A percentile compares a stretch with the other conserved stretches of the same genome.
These are phyloP conservation scores for Salmo trutta DNA, from an alignment of 2,797 vertebrate genomes.

Conservation along the genomic window DNA sequence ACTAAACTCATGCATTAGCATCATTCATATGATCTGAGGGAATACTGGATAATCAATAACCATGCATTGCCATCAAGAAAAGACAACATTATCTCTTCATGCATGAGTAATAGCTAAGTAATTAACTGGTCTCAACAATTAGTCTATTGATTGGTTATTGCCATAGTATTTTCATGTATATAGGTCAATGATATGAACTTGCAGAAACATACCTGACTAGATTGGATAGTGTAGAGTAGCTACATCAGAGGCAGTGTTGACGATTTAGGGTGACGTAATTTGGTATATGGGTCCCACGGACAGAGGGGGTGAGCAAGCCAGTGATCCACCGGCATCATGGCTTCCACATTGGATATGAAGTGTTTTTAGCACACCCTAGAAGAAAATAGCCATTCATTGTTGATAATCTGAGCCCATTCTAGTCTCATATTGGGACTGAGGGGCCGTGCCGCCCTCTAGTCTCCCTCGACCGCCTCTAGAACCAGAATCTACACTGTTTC, in stretches of 20 bases:
- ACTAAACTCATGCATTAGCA: neutral
- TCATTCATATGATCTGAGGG: constrained; percentile 48
- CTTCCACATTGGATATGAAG: constrained; percentile 90
- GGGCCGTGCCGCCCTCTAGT: constrained; percentile 55
- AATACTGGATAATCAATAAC: too few relatives aligned
- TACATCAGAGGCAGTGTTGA: neutral
- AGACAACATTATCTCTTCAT: constrained; percentile 45
- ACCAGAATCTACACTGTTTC: constrained; percentile 46
- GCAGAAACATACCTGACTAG: neutral
- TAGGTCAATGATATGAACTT: neutral
- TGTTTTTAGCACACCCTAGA: constrained; percentile 61
- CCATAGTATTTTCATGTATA: neutral
- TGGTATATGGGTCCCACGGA: constrained; percentile 46
- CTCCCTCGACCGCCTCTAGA: constrained; percentile 45
- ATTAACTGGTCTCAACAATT: neutral
- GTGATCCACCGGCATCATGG: constrained; percentile 81
- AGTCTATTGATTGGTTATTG: neutral
- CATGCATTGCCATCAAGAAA: too few relatives aligned
- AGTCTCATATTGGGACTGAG: constrained; percentile 48
- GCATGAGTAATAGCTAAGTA: constrained; percentile 8
- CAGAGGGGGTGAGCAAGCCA: constrained; percentile 59
- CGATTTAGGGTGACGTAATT: constrained; percentile 63
- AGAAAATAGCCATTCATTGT: constrained; percentile 53
- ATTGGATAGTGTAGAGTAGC: neutral
- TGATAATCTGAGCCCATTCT: constrained; percentile 26